These are phyloP conservation scores for Drosophila simulans DNA, from an alignment of 1,140 invertebrate genomes.

Conservation along the genomic window DNA sequence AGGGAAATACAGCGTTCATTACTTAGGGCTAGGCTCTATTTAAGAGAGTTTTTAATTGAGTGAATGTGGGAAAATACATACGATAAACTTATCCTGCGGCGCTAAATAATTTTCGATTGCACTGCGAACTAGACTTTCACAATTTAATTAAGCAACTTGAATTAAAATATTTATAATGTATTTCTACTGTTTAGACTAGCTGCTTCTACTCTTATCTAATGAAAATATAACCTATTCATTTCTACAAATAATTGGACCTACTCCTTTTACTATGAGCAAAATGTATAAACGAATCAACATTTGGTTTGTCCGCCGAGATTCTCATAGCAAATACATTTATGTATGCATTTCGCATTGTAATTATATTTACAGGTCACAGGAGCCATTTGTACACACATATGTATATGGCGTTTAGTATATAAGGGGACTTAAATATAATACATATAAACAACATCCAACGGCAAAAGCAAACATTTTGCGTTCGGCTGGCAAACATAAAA, in stretches of 20 bases:
- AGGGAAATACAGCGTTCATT: slow-evolving; percentile 9
- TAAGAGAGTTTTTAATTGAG: not conserved
- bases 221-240: not conserved
- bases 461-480: slow-evolving; percentile 33
- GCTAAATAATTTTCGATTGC: not conserved
- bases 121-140: not conserved
- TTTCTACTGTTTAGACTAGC: not conserved
- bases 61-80: not conserved
- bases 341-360: not conserved
- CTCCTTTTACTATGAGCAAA: not conserved
- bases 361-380: slow-evolving; percentile 39
- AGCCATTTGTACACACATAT: slow-evolving; percentile 18
- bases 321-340: slow-evolving; percentile 12
- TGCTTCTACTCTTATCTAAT: not conserved
- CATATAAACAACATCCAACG: slow-evolving; percentile 33
- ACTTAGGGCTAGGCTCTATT: slow-evolving; percentile 6
- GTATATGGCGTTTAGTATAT: slow-evolving; percentile 10
- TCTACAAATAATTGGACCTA: not conserved
- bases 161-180: not conserved
- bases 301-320: slow-evolving; percentile 2
- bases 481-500: slow-evolving; percentile 20
- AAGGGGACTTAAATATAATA: slow-evolving; percentile 11
- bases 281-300: not conserved
- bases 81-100: not conserved
- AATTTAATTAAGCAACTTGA: not conserved